Conservation (phyloP, 2,113 vertebrate species). For the Calonectris borealis region DNA sequence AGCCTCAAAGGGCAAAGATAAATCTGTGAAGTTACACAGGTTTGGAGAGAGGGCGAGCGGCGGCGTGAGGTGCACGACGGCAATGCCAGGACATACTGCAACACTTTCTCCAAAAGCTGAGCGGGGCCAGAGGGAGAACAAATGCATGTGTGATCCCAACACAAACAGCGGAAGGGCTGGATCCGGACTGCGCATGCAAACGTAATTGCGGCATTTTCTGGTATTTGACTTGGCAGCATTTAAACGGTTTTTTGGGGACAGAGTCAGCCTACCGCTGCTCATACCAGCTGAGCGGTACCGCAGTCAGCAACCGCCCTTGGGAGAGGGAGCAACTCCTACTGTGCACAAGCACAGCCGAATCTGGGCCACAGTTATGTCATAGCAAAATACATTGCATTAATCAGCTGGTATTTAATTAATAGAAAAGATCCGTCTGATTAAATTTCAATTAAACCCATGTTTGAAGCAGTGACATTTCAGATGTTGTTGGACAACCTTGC, state of each 20-base stretch:
- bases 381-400: constrained; percentile 24
- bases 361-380: background rate
- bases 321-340: background rate
- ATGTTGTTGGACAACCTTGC: constrained; percentile 53
- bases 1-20: background rate
- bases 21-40: too few relatives aligned
- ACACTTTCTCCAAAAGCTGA: background rate
- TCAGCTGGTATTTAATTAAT: constrained; percentile 34
- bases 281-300: background rate
- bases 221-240: background rate
- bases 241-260: background rate
- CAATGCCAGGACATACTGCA: too few relatives aligned
- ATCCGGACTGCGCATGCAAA: accelerated
- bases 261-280: accelerated
- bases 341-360: background rate
- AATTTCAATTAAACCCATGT: constrained; percentile 41
- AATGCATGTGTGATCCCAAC: background rate
- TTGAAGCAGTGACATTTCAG: constrained; percentile 48
- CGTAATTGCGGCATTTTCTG: background rate
- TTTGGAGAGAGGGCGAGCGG: background rate
- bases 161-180: accelerated
- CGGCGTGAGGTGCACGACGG: accelerated
- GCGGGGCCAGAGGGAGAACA: background rate
- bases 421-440: constrained; percentile 52
- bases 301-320: background rate